phyloP scores from a whole-genome alignment of 2,888 invertebrate genomes.

The Scrobipalpa atriplicella region DNA sequence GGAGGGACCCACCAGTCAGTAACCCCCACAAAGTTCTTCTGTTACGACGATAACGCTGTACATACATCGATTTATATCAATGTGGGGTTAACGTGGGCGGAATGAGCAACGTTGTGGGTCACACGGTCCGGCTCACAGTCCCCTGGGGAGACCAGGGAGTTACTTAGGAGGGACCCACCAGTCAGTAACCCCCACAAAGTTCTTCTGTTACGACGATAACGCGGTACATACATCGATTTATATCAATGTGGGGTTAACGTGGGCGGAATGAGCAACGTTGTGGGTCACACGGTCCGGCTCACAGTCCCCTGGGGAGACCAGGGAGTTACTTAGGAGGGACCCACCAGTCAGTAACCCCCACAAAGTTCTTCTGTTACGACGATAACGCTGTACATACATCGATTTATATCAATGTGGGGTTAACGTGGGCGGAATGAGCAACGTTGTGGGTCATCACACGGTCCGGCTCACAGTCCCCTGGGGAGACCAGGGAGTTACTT shows the following conservation, averaged over 20 bases:
- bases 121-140: neutral
- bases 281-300: neutral
- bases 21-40: too few relatives aligned
- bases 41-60: conserved; percentile 2
- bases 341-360: neutral
- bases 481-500: neutral
- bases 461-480: neutral
- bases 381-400: neutral
- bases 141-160: neutral
- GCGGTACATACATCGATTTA: conserved; percentile 9
- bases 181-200: too few relatives aligned
- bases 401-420: conserved; percentile 1
- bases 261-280: conserved; percentile 8
- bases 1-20: neutral
- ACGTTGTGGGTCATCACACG: neutral
- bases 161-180: neutral
- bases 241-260: conserved; percentile 4
- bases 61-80: conserved; percentile 13
- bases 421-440: neutral
- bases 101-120: conserved; percentile 2
- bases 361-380: neutral
- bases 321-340: neutral
- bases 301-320: neutral
- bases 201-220: neutral
- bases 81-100: neutral